Evolutionary conservation across 1,140 invertebrate genomes (phyloP).

Genomic region (Vanessa atalanta): DNA sequence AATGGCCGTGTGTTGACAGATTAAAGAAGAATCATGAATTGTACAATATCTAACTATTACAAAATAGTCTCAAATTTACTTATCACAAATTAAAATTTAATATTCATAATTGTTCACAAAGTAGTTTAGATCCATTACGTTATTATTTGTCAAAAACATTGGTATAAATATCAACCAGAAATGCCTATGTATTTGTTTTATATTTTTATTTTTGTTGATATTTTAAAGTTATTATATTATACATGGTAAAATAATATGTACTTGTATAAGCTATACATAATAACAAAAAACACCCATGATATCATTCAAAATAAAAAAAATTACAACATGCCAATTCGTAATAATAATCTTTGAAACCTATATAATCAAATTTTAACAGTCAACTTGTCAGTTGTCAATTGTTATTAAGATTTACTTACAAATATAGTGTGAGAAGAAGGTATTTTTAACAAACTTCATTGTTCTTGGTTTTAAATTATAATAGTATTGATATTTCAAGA

Average conservation of each 20-base stretch:
- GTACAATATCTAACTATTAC: slow-evolving; percentile 2
- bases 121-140: too few relatives aligned
- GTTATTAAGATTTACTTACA: not conserved
- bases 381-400: slow-evolving; percentile 7
- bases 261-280: too few relatives aligned
- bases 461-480: not conserved
- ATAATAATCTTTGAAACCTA: not conserved
- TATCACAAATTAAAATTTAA: not conserved
- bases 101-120: not conserved
- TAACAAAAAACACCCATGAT: too few relatives aligned
- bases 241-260: too few relatives aligned
- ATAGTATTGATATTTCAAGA: not conserved
- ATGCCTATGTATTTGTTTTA: too few relatives aligned
- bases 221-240: too few relatives aligned
- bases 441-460: not conserved
- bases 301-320: not conserved
- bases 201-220: too few relatives aligned
- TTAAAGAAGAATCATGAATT: slow-evolving; percentile 43
- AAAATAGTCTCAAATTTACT: not conserved
- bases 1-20: slow-evolving; percentile 68
- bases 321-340: not conserved
- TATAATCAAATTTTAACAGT: not conserved
- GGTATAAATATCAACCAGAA: too few relatives aligned
- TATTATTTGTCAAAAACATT: too few relatives aligned
- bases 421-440: not conserved